Evolutionary conservation across 2,113 vertebrate species (phyloP), one percentile per base, ranked within the genome.

Genomic region (Cryptomyrus ogoouensis): DNA sequence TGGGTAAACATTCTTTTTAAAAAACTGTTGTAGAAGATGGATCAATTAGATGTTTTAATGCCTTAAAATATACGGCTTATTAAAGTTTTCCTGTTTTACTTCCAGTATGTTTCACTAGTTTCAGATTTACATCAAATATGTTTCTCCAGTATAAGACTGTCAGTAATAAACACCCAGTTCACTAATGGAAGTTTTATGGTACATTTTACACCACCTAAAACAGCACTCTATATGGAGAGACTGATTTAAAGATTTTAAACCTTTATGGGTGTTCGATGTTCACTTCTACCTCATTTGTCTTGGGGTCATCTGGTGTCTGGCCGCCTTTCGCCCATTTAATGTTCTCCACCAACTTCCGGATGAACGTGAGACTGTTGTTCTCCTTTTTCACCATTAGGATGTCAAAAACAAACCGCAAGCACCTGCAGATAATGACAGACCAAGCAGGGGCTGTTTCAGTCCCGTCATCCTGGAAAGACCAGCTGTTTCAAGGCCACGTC

Each of bases 311-410:
- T 85, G 98, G 95, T 91, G 96, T 94, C 96, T 99, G 98, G 66
- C 97, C 98, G 91, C 99, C 98, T 94, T 98, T 99, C 1, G 98
- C 98, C 95, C 99, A 97, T 93, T 99, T 99, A 91, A 99, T 99
- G 91, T 99, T 98, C 96, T 99, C 98, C 92, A 99, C 98, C 98
- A 99, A 99, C 95, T 99, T 99, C 92, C 98, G 96, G 52, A 99
- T 99, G 94, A 99, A 99, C 0, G 98, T 98, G 31, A 99, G 98
- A 90, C 98, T 99, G 93, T 99, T 99, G 94, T 99, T 99, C 95
- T 99, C 98, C 91, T 98, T 99, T 96, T 99, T 99, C 92, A 97
- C 96, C 98, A 99, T 99, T 91, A 99, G 90, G 92, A 99, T 98
- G 95, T 99, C 98, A 90, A 99, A 94, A 93, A 99, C 97, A 91